Conservation (phyloP, 2,797 vertebrate genomes). For the Nyctibius grandis region DNA sequence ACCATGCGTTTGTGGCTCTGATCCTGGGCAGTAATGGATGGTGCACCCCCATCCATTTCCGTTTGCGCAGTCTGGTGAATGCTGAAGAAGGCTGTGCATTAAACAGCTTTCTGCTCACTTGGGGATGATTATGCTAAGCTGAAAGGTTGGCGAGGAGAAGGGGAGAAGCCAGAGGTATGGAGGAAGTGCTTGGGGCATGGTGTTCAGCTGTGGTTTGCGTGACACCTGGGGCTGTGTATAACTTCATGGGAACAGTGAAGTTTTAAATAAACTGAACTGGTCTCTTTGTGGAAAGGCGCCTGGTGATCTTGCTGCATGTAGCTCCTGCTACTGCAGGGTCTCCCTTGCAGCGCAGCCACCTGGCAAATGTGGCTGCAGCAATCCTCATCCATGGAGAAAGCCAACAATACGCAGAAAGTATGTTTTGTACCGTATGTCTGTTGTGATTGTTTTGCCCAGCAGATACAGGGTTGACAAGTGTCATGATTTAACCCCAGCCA, state of each 20-base stretch:
- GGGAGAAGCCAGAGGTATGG: background rate
- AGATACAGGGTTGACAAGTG: background rate
- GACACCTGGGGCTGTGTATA: background rate
- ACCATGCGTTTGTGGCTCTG: rapidly evolving
- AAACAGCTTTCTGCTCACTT: background rate
- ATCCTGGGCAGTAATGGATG: background rate
- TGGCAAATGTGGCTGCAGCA: rapidly evolving
- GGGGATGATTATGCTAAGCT: background rate
- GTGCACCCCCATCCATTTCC: background rate
- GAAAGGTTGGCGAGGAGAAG: background rate
- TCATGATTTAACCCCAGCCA: too few relatives aligned
- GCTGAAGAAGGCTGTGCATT: background rate
- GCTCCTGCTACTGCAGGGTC: background rate
- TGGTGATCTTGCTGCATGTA: rapidly evolving
- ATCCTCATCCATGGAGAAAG: background rate
- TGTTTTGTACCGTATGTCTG: background rate
- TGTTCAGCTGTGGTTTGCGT: background rate
- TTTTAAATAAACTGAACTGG: background rate
- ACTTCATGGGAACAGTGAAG: background rate
- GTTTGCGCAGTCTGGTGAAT: background rate
- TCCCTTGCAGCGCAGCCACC: background rate
- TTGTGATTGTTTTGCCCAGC: background rate
- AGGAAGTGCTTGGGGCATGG: background rate
- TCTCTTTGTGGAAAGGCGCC: background rate
- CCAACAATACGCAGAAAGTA: rapidly evolving